Conservation (phyloP, 92 coral and sea anemone species). For the Phenganax stokvisi region DNA sequence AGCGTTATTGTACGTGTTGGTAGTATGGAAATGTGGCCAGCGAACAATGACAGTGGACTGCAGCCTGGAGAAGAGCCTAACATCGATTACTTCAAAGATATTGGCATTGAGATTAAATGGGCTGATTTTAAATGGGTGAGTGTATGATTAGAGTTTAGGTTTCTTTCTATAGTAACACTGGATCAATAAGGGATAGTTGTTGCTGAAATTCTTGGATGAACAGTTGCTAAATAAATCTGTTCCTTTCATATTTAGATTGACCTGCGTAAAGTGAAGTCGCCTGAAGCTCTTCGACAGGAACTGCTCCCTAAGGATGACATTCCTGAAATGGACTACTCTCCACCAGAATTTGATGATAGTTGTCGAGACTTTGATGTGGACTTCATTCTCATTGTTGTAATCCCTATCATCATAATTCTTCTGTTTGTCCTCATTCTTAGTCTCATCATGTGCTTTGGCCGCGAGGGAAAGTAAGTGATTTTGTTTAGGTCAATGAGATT, state of each 20-base stretch:
- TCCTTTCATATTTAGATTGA: slow-evolving; percentile 9
- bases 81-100: not conserved
- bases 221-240: not conserved
- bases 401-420: slow-evolving; percentile 28
- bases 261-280: slow-evolving; percentile 1
- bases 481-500: not conserved
- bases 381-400: slow-evolving; percentile 7
- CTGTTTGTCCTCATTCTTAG: slow-evolving; percentile 23
- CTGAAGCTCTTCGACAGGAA: slow-evolving; percentile 19
- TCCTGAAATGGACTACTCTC: not conserved
- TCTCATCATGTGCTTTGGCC: slow-evolving; percentile 32
- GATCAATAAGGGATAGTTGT: not conserved
- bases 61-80: not conserved
- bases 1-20: slow-evolving; percentile 17
- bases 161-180: not conserved
- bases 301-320: slow-evolving; percentile 19
- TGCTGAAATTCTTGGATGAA: not conserved
- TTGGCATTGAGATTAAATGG: slow-evolving; percentile 20
- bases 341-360: slow-evolving; percentile 20
- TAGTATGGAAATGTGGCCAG: slow-evolving; percentile 1
- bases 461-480: slow-evolving; percentile 26
- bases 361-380: slow-evolving; percentile 5
- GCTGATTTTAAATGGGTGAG: slow-evolving; percentile 22
- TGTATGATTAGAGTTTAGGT: not conserved
- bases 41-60: not conserved